Evolutionary conservation across 2,113 vertebrate genomes (phyloP).

Genomic region (Mustela lutreola): DNA sequence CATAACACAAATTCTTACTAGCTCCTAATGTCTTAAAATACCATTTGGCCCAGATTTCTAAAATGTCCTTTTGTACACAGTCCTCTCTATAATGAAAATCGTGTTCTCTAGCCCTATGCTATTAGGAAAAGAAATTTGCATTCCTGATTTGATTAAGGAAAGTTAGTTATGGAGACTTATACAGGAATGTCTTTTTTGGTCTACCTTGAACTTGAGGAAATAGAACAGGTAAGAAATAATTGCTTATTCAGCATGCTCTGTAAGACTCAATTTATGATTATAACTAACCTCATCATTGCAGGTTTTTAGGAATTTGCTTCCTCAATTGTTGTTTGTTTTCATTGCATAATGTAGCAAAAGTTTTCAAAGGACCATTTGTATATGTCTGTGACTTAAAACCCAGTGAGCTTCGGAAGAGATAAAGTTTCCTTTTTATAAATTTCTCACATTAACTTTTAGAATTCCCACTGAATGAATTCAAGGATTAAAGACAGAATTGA

Average conservation of each 20-base stretch:
- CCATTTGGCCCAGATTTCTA: conserved; percentile 62
- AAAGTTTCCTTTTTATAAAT: conserved; percentile 23
- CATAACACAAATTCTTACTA: conserved; percentile 63
- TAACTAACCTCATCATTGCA: conserved; percentile 50
- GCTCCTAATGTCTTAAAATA: conserved; percentile 64
- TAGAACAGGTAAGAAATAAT: conserved; percentile 69
- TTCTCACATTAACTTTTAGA: neutral
- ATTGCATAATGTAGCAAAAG: conserved; percentile 68
- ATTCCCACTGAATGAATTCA: conserved; percentile 57
- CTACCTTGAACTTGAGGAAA: conserved; percentile 59
- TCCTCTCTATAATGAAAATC: conserved; percentile 49
- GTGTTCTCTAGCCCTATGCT: conserved; percentile 38
- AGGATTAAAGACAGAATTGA: conserved; percentile 53
- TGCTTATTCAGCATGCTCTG: neutral
- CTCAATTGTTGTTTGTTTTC: conserved; percentile 65
- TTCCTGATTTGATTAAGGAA: conserved; percentile 76
- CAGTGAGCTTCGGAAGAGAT: conserved; percentile 46
- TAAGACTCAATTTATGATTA: neutral
- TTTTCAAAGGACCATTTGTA: conserved; percentile 66
- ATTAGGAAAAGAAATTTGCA: conserved; percentile 67
- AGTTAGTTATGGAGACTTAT: conserved; percentile 27
- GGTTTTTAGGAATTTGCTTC: conserved; percentile 59
- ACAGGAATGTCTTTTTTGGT: conserved; percentile 58
- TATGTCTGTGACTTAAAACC: conserved; percentile 28
- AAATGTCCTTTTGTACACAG: conserved; percentile 19